Evolutionary conservation across 2,888 invertebrate species (phyloP).

Genomic region (Enchytraeus crypticus): DNA sequence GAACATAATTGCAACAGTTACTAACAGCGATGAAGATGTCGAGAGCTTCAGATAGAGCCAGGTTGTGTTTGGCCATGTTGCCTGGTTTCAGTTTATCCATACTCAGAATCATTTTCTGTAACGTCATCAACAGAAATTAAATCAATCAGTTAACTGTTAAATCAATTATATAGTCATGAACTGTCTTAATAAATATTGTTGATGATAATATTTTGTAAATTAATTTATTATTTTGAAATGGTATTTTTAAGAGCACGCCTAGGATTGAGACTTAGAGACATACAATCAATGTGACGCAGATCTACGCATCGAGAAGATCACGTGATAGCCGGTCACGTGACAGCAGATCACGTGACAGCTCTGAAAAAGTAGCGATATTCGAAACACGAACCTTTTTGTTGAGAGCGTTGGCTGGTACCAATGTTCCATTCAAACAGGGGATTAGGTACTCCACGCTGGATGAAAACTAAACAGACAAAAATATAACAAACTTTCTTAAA

Average conservation of each 20-base stretch:
- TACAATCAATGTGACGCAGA: too few species aligned
- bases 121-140: neutral
- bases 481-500: neutral
- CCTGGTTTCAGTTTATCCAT: constrained; percentile 10
- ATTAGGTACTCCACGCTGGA: constrained; percentile 66
- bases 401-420: constrained; percentile 69
- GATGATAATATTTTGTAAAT: neutral
- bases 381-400: constrained; percentile 49
- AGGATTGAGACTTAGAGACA: too few species aligned
- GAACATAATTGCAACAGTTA: too few species aligned
- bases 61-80: constrained; percentile 68
- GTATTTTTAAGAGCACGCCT: too few species aligned
- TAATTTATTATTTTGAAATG: neutral
- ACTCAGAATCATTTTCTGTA: constrained; percentile 3
- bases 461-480: constrained; percentile 54
- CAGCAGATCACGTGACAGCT: too few species aligned
- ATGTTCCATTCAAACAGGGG: constrained; percentile 71
- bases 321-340: too few species aligned
- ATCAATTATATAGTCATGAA: neutral
- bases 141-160: neutral
- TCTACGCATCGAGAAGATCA: too few species aligned
- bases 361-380: too few species aligned
- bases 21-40: constrained; percentile 55
- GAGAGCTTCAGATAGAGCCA: constrained; percentile 75
- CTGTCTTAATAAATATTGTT: neutral